Conservation (phyloP, 2,113 vertebrate genomes). For the Nannobrachium achirus region DNA sequence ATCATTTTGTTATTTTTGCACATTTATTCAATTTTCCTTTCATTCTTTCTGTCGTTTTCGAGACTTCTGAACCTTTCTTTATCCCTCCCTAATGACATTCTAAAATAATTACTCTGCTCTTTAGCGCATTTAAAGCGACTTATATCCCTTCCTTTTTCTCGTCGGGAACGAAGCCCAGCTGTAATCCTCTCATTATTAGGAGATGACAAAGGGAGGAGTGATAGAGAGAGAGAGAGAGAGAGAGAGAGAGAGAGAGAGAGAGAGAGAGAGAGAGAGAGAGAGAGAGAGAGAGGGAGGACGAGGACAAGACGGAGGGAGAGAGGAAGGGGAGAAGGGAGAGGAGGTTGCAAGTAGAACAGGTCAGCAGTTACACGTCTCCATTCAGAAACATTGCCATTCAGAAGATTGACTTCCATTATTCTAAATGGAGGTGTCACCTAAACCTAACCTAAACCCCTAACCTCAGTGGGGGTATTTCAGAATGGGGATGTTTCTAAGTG, state of each 20-base stretch:
- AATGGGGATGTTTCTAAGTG: no score
- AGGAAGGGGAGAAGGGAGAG: conserved; percentile 26
- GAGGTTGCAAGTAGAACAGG: conserved; percentile 33
- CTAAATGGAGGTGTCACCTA: no score
- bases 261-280: conserved; percentile 46
- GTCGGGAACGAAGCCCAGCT: conserved; percentile 58
- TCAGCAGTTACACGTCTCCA: no score
- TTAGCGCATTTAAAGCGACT: conserved; percentile 58
- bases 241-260: conserved; percentile 27
- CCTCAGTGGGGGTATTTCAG: no score
- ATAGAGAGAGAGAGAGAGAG: conserved; percentile 31
- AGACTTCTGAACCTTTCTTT: conserved; percentile 63
- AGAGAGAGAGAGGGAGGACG: conserved; percentile 33
- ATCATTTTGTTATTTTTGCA: conserved; percentile 28
- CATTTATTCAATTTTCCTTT: conserved; percentile 40
- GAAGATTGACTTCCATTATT: no score
- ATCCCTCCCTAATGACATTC: conserved; percentile 74
- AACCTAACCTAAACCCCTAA: no score
- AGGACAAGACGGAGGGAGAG: conserved; percentile 2
- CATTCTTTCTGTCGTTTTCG: conserved; percentile 29
- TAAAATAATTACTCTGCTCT: conserved; percentile 75
- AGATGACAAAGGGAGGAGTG: conserved; percentile 64
- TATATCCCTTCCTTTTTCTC: conserved; percentile 71
- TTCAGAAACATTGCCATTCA: no score
- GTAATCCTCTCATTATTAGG: conserved; percentile 74